Evolutionary conservation across 2,888 invertebrate species (phyloP).

Genomic region (Arrhopalites spinosus): DNA sequence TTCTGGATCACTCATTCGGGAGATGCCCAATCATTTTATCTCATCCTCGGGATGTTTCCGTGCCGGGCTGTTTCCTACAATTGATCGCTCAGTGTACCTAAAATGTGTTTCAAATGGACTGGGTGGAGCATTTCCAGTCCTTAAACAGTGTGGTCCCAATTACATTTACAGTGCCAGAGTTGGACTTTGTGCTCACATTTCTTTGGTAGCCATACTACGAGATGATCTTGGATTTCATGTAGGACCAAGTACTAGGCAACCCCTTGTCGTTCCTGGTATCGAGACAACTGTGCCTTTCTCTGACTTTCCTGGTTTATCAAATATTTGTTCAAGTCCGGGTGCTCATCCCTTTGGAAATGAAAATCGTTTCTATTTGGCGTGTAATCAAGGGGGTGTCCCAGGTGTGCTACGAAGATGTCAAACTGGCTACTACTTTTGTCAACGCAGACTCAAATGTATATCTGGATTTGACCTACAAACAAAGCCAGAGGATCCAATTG

Average conservation of each 20-base stretch:
- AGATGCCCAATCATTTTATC: not conserved
- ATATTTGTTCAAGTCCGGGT: conserved; percentile 32
- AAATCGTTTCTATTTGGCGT: conserved; percentile 42
- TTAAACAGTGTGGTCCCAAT: conserved; percentile 38
- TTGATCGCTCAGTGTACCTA: conserved; percentile 22
- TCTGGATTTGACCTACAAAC: conserved; percentile 34
- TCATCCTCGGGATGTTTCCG: not conserved
- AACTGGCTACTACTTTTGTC: conserved; percentile 47
- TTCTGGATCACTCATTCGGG: not conserved
- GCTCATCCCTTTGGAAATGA: conserved; percentile 41
- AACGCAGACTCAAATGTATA: conserved; percentile 26
- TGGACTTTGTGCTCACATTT: conserved; percentile 40
- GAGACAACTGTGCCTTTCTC: conserved; percentile 4
- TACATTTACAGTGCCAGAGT: conserved; percentile 39
- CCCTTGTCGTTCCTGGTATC: conserved; percentile 10
- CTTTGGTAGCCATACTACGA: conserved; percentile 36
- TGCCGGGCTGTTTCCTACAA: conserved; percentile 33
- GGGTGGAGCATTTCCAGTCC: conserved; percentile 8
- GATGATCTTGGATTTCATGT: conserved; percentile 41
- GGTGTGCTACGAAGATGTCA: conserved; percentile 44
- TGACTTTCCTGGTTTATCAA: conserved; percentile 38
- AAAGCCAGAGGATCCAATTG: not conserved
- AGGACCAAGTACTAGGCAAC: conserved; percentile 32
- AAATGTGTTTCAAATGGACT: conserved; percentile 38
- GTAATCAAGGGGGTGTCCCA: conserved; percentile 12